These are phyloP conservation scores for Orthonevra nobilis DNA, from an alignment of 2,888 invertebrate species.

Conservation along the genomic window DNA sequence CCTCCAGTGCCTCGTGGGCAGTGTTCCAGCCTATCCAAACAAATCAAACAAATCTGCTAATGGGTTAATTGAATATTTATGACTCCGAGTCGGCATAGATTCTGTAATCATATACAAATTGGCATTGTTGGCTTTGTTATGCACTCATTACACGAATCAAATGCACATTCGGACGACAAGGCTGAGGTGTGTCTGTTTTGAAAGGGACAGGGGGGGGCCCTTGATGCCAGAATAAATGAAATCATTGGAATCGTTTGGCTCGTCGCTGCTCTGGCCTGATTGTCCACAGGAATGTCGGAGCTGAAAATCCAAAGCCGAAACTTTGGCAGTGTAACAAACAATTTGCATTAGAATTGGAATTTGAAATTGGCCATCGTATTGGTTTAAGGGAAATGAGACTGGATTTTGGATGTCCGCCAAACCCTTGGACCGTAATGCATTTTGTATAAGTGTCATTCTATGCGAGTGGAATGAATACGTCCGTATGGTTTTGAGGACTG, in stretches of 20 bases:
- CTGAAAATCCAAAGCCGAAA: slow-evolving; percentile 36
- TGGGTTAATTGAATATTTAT: slow-evolving; percentile 64
- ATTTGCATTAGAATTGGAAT: slow-evolving; percentile 63
- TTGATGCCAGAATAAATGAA: slow-evolving; percentile 41
- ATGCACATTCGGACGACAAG: too few species aligned
- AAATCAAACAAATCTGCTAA: slow-evolving; percentile 58
- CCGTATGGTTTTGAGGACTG: not conserved
- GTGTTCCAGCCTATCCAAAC: slow-evolving; percentile 41
- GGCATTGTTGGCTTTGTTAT: slow-evolving; percentile 25
- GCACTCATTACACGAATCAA: slow-evolving; percentile 15
- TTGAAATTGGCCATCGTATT: not conserved
- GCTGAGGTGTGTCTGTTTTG: too few species aligned
- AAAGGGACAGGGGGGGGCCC: too few species aligned
- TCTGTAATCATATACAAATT: slow-evolving; percentile 34
- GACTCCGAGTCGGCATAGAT: slow-evolving; percentile 23
- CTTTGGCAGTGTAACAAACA: slow-evolving; percentile 62
- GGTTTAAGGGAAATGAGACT: not conserved
- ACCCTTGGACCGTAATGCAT: slow-evolving; percentile 42
- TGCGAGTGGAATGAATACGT: not conserved
- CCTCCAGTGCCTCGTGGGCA: slow-evolving; percentile 9
- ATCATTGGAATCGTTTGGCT: slow-evolving; percentile 16
- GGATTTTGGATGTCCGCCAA: not conserved
- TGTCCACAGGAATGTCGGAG: slow-evolving; percentile 33
- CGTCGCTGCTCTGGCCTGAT: too few species aligned
- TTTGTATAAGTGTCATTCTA: slow-evolving; percentile 43